A percentile compares a stretch with the other conserved stretches of the same genome.
phyloP scores from a whole-genome alignment of 2,113 vertebrate genomes.

The Eonycteris spelaea region DNA sequence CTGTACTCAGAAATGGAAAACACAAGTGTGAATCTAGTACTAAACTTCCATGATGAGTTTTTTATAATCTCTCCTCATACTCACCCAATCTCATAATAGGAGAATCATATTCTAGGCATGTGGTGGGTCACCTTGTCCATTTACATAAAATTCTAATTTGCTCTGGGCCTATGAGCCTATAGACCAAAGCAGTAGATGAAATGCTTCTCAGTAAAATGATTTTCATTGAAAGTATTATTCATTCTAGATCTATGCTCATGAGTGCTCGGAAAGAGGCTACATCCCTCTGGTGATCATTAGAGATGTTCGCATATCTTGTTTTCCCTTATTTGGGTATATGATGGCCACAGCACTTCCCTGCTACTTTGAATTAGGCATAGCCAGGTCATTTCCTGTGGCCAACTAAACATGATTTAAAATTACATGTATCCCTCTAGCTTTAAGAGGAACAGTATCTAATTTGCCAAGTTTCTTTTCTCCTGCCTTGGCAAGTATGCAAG shows the following conservation, averaged over 20 bases:
- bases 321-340: neutral
- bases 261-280: neutral
- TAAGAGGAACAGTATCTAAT: neutral
- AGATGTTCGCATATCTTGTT: neutral
- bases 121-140: conserved; percentile 48
- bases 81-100: conserved; percentile 10
- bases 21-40: neutral
- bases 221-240: conserved; percentile 57
- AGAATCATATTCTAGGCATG: conserved; percentile 53
- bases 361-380: neutral
- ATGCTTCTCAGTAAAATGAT: conserved; percentile 43
- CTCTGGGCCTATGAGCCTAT: conserved; percentile 43
- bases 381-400: neutral
- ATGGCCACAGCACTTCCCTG: neutral
- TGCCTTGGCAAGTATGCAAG: neutral
- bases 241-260: neutral
- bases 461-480: neutral
- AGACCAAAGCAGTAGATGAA: conserved; percentile 39
- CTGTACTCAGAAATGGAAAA: neutral
- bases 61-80: conserved; percentile 16
- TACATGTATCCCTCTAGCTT: neutral
- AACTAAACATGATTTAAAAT: conserved; percentile 25
- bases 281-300: conserved; percentile 1
- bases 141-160: conserved; percentile 68
- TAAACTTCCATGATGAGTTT: conserved; percentile 5